A percentile compares a stretch with the other conserved stretches of the same genome.
These are phyloP conservation scores for Pangasianodon gigas DNA, from an alignment of 2,113 vertebrate species.

Conservation along the genomic window DNA sequence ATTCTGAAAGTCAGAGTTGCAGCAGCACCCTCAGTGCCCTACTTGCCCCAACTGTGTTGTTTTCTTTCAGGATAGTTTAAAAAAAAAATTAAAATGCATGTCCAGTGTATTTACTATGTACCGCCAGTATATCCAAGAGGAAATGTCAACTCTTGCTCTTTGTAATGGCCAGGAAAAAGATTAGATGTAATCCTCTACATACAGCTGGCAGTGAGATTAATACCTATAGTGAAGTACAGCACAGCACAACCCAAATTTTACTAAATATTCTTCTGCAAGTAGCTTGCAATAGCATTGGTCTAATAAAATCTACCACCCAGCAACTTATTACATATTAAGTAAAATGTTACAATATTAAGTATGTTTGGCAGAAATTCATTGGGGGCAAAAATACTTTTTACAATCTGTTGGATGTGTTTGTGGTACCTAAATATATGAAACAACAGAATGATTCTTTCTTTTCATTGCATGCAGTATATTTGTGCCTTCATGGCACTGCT, in stretches of 20 bases:
- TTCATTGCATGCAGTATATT: neutral
- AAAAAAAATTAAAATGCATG: neutral
- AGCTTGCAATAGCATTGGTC: neutral
- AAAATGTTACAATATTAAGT: neutral
- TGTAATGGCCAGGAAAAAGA: neutral
- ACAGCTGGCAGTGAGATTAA: neutral
- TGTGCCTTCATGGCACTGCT: neutral
- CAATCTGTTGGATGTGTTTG: neutral
- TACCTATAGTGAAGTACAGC: neutral
- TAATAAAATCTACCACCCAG: neutral
- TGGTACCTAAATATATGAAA: neutral
- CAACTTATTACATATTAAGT: neutral
- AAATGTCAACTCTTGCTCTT: neutral
- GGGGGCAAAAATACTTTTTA: neutral
- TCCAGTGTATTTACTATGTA: neutral
- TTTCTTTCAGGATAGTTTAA: too few species aligned
- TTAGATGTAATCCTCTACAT: neutral
- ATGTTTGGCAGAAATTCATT: neutral
- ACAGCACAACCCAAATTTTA: neutral
- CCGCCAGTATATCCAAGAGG: neutral
- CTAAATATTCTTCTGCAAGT: neutral
- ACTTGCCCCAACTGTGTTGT: too few species aligned
- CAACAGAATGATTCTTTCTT: neutral
- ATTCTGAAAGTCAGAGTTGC: too few species aligned
- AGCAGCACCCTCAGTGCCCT: too few species aligned